Conservation (phyloP, 1,140 invertebrate genomes). For the Yoshiicerus persimilis region DNA sequence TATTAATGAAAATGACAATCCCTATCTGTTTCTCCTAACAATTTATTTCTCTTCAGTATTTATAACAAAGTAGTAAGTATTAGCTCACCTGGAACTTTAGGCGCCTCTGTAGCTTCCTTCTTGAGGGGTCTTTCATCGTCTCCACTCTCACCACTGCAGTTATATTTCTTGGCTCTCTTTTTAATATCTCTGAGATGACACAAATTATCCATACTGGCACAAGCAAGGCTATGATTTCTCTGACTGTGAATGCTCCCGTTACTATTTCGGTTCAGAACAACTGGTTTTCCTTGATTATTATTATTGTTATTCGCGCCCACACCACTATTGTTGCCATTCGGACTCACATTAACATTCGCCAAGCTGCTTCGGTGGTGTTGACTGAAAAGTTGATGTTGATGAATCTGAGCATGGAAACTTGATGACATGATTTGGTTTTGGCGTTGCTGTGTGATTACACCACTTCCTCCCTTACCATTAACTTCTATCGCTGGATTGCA, state of each 20-base stretch:
- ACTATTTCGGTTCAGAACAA: background rate
- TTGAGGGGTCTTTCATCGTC: slow-evolving; percentile 21
- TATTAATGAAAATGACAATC: background rate
- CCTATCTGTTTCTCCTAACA: background rate
- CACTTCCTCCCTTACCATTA: background rate
- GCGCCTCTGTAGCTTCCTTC: background rate
- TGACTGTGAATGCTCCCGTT: background rate
- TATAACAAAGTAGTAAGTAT: background rate
- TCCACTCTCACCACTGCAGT: slow-evolving; percentile 2
- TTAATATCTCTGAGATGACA: slow-evolving; percentile 35
- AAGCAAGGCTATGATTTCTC: slow-evolving; percentile 8
- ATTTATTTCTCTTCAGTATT: background rate
- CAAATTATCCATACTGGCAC: slow-evolving; percentile 45
- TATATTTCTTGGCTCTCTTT: slow-evolving; percentile 34
- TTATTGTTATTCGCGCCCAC: background rate
- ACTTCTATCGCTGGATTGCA: background rate
- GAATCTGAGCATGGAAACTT: slow-evolving; percentile 13
- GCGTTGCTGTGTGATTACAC: background rate
- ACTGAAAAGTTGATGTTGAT: background rate
- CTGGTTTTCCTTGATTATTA: background rate
- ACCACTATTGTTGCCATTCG: background rate
- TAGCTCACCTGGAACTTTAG: background rate
- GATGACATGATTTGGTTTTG: background rate
- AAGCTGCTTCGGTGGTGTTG: slow-evolving; percentile 31
- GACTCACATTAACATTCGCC: slow-evolving; percentile 28